Evolutionary conservation across 1,140 invertebrate genomes (phyloP).

Genomic region (Heliconius himera): DNA sequence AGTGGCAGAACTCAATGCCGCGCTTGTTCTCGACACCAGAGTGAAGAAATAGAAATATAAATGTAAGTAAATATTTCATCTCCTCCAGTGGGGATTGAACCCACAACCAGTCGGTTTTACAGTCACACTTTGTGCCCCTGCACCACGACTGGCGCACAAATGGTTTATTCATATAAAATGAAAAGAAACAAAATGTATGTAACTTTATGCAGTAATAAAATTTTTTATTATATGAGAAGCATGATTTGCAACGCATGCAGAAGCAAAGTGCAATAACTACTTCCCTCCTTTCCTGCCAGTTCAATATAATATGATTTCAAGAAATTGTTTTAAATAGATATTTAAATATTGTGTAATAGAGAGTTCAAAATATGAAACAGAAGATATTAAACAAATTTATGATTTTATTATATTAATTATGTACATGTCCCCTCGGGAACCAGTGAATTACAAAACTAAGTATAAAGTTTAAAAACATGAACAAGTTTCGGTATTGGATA

Average conservation of each 20-base stretch:
- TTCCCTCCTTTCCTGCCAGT: constrained; percentile 9
- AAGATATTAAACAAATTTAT: constrained; percentile 58
- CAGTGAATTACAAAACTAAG: constrained; percentile 61
- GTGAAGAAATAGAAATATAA: too few species aligned
- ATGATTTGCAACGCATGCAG: neutral
- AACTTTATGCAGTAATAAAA: neutral
- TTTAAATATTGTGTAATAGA: constrained; percentile 54
- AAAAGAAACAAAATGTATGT: neutral
- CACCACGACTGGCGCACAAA: too few species aligned
- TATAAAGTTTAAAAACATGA: constrained; percentile 70
- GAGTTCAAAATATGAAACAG: constrained; percentile 56
- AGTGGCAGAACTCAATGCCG: too few species aligned
- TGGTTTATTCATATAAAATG: neutral
- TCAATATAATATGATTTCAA: neutral
- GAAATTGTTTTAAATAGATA: neutral
- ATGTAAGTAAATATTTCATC: too few species aligned
- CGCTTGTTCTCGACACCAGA: too few species aligned
- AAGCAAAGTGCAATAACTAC: constrained; percentile 3
- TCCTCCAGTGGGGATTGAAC: too few species aligned
- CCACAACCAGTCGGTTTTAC: too few species aligned
- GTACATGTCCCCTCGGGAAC: constrained; percentile 61
- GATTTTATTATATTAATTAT: constrained; percentile 68
- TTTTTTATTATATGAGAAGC: neutral
- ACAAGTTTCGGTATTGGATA: constrained; percentile 46
- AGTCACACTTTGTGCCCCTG: too few species aligned